Conservation (phyloP, 2,113 vertebrate genomes). For the Marmota monax region DNA sequence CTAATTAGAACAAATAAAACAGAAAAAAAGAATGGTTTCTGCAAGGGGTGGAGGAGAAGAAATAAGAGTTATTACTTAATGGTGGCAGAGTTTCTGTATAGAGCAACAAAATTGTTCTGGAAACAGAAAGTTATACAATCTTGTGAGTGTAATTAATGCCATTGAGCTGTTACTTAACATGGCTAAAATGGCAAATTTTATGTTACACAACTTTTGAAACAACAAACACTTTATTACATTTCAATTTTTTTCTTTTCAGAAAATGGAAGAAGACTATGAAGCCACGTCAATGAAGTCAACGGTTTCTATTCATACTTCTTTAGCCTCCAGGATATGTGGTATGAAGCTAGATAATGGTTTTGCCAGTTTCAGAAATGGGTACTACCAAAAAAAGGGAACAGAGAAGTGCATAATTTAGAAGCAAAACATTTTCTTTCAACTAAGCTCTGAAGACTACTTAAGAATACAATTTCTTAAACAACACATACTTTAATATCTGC, state of each 20-base stretch:
- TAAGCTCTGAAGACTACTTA: not conserved
- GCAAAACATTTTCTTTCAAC: not conserved
- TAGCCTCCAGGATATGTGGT: slow-evolving; percentile 98
- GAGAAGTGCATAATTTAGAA: slow-evolving; percentile 25
- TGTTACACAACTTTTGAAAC: too few relatives aligned
- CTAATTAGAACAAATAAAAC: too few relatives aligned
- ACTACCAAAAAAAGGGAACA: slow-evolving; percentile 87
- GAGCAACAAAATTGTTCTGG: too few relatives aligned
- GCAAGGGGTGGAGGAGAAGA: too few relatives aligned
- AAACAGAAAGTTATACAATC: too few relatives aligned
- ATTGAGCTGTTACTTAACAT: too few relatives aligned
- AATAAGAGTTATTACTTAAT: too few relatives aligned
- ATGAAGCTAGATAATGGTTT: slow-evolving; percentile 99
- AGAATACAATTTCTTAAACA: not conserved
- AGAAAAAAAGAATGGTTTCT: too few relatives aligned
- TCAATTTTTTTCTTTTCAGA: slow-evolving; percentile 86
- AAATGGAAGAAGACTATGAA: slow-evolving; percentile 76
- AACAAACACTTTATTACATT: too few relatives aligned
- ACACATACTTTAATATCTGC: not conserved
- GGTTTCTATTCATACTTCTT: slow-evolving; percentile 99
- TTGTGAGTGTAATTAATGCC: too few relatives aligned
- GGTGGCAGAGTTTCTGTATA: too few relatives aligned
- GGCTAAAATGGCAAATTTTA: too few relatives aligned
- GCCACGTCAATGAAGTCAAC: slow-evolving; percentile 87
- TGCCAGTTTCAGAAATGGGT: slow-evolving; percentile 98